Conservation (phyloP, 2,797 vertebrate genomes). For the Spinus pinus region DNA sequence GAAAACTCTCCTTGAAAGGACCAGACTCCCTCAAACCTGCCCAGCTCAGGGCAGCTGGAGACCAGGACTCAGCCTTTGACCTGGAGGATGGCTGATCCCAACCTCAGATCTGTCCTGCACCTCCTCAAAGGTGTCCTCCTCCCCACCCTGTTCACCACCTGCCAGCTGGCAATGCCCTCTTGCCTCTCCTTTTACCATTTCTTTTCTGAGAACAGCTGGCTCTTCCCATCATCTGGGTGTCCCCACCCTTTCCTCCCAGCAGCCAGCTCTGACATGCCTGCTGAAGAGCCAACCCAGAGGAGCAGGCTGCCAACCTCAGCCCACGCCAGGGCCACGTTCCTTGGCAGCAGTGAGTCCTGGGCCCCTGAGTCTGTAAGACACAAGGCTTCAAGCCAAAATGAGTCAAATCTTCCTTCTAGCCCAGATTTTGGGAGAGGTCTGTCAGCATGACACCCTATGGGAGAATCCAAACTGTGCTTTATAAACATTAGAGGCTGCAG, state of each 20-base stretch:
- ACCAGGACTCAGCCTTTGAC: not conserved
- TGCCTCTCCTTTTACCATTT: not conserved
- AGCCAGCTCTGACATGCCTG: not conserved
- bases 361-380: accelerated
- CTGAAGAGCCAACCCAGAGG: not conserved
- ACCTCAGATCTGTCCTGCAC: not conserved
- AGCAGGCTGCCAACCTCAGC: not conserved
- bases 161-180: not conserved
- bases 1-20: not conserved
- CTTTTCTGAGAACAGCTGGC: not conserved
- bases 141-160: not conserved
- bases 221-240: not conserved
- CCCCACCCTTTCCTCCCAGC: not conserved
- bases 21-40: not conserved
- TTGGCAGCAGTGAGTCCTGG: accelerated
- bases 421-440: not conserved
- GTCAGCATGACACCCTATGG: not conserved
- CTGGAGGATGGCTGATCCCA: not conserved
- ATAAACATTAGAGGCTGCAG: not conserved
- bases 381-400: not conserved
- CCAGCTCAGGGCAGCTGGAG: not conserved
- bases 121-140: not conserved
- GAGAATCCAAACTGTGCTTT: not conserved
- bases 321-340: not conserved
- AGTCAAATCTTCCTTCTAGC: not conserved